A percentile compares a stretch with the other conserved stretches of the same genome.
Conservation (phyloP, 2,888 invertebrate genomes). For the Leptopilina syphax region DNA sequence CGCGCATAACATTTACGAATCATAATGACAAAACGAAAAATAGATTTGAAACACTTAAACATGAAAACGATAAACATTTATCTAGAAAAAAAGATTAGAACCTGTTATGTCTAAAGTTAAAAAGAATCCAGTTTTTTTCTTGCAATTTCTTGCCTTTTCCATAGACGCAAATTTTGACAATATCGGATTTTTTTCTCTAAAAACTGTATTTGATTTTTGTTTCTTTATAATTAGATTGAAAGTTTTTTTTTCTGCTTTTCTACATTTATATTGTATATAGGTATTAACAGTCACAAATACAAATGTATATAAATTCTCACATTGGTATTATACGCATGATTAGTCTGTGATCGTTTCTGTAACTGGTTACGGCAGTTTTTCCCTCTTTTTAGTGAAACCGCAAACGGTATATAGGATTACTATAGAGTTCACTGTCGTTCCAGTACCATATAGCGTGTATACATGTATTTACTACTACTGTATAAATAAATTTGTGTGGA, state of each 20-base stretch:
- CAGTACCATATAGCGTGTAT: conserved; percentile 8
- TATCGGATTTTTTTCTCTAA: too few relatives aligned
- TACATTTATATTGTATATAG: neutral
- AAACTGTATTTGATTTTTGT: neutral
- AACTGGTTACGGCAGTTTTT: conserved; percentile 39
- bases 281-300: conserved; percentile 28
- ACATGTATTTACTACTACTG: neutral
- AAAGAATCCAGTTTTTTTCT: too few relatives aligned
- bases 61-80: neutral
- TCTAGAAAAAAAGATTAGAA: neutral
- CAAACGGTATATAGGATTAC: conserved; percentile 22
- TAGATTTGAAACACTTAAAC: neutral
- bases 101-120: too few relatives aligned
- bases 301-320: conserved; percentile 28
- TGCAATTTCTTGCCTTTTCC: too few relatives aligned
- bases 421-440: conserved; percentile 15
- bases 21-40: too few relatives aligned
- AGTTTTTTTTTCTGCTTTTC: neutral
- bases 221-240: conserved; percentile 6
- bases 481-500: conserved; percentile 26
- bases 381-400: conserved; percentile 37
- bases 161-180: too few relatives aligned
- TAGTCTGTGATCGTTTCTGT: conserved; percentile 37
- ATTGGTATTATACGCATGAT: conserved; percentile 21
- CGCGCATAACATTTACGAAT: neutral